These are phyloP conservation scores for Yponomeuta evonymella DNA, from an alignment of 2,888 invertebrate species.

Conservation along the genomic window DNA sequence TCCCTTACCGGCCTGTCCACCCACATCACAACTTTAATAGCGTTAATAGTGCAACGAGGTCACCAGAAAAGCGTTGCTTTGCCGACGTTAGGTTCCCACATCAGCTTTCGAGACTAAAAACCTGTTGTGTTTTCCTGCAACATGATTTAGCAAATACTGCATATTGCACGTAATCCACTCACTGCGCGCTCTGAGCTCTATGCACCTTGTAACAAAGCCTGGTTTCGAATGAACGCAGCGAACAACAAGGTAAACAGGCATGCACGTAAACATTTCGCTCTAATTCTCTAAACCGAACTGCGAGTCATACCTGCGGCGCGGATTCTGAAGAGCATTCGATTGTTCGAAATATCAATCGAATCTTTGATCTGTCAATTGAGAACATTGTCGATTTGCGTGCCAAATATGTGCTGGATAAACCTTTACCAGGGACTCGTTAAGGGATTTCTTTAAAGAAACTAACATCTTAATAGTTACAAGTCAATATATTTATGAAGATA, in stretches of 20 bases:
- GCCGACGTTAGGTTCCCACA: not conserved
- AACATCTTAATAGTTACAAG: too few relatives aligned
- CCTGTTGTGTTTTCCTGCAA: not conserved
- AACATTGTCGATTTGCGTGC: not conserved
- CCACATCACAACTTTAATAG: too few relatives aligned
- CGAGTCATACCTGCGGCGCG: not conserved
- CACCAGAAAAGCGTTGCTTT: not conserved
- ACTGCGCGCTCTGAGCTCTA: not conserved
- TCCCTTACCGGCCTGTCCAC: too few relatives aligned
- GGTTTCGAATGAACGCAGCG: not conserved
- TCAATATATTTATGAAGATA: too few relatives aligned
- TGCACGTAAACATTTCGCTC: slow-evolving; percentile 2
- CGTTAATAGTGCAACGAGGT: not conserved
- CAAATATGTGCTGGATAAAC: too few relatives aligned
- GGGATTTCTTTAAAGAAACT: too few relatives aligned
- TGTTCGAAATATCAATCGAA: not conserved
- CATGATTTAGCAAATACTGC: slow-evolving; percentile 1
- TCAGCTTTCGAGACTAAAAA: not conserved
- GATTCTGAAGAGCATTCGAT: not conserved
- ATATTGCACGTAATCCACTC: not conserved
- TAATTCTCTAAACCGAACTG: slow-evolving; percentile 1
- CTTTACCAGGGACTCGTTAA: too few relatives aligned
- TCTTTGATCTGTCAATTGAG: not conserved
- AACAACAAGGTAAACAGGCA: not conserved
- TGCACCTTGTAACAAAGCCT: not conserved